These are phyloP conservation scores for Girardinichthys multiradiatus DNA, from an alignment of 2,113 vertebrate species.

Conservation along the genomic window DNA sequence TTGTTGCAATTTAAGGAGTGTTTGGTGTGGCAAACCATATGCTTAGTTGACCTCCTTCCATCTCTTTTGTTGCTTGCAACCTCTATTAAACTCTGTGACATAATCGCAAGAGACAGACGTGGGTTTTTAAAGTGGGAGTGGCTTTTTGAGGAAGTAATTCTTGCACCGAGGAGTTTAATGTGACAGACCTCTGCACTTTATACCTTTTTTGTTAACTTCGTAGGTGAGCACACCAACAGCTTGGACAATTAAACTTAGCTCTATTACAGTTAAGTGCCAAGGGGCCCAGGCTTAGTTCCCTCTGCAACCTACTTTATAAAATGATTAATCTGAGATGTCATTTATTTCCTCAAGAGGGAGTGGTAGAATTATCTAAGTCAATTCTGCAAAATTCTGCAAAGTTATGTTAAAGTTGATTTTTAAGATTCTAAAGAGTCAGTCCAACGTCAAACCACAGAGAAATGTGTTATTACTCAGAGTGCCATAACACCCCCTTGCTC, in stretches of 20 bases:
- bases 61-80: constrained; percentile 61
- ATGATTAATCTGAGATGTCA: constrained; percentile 61
- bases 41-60: constrained; percentile 63
- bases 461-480: neutral
- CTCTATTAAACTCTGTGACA: constrained; percentile 58
- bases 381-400: neutral
- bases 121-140: constrained; percentile 63
- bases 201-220: constrained; percentile 38
- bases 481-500: constrained; percentile 27
- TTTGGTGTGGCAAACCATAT: constrained; percentile 58
- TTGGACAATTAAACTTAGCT: constrained; percentile 58
- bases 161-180: constrained; percentile 3
- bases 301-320: constrained; percentile 45
- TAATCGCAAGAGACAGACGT: constrained; percentile 59
- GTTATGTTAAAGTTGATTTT: neutral
- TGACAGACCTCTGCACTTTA: constrained; percentile 20
- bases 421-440: neutral
- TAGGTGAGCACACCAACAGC: constrained; percentile 42
- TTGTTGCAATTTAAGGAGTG: constrained; percentile 13
- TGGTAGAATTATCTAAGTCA: constrained; percentile 3
- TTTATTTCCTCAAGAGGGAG: constrained; percentile 41
- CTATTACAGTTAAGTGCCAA: constrained; percentile 56
- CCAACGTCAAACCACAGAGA: neutral
- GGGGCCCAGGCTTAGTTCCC: constrained; percentile 32
- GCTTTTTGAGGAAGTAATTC: constrained; percentile 34